Percentiles rank a stretch among this genome's conserved stretches.
Evolutionary conservation across 2,888 invertebrate genomes (phyloP).

Genomic region (Dryobota labecula): DNA sequence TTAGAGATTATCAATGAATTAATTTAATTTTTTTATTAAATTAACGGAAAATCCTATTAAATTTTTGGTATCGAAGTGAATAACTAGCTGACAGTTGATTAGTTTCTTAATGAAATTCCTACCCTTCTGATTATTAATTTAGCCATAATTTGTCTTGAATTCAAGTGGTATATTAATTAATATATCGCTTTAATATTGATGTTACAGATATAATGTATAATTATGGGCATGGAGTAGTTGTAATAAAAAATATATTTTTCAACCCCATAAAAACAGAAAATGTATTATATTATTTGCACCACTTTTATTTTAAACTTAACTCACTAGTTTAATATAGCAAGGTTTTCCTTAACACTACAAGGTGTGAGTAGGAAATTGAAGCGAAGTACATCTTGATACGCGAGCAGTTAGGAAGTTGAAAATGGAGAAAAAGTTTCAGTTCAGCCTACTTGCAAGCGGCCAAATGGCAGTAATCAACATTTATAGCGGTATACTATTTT

Average conservation of each 20-base stretch:
- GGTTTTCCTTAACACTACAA: not conserved
- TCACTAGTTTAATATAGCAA: not conserved
- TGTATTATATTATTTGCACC: not conserved
- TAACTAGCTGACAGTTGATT: slow-evolving; percentile 68
- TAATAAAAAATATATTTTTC: not conserved
- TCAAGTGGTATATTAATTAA: slow-evolving; percentile 31
- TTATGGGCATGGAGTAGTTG: not conserved
- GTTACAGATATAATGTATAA: not conserved
- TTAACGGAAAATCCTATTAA: slow-evolving; percentile 52
- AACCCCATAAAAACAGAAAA: not conserved
- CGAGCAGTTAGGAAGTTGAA: slow-evolving; percentile 16
- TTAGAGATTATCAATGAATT: slow-evolving; percentile 20
- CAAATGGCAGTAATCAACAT: not conserved
- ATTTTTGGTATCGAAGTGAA: slow-evolving; percentile 60
- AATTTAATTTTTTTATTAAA: too few relatives aligned
- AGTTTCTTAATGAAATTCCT: slow-evolving; percentile 70
- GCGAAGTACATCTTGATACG: slow-evolving; percentile 14
- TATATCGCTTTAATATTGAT: slow-evolving; percentile 16
- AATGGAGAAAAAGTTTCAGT: slow-evolving; percentile 13
- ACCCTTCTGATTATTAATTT: slow-evolving; percentile 55
- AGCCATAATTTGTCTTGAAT: slow-evolving; percentile 38
- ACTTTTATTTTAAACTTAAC: not conserved
- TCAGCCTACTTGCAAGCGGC: not conserved
- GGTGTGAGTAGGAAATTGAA: slow-evolving; percentile 13
- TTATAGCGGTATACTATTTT: too few relatives aligned